Percentiles rank a stretch among this genome's conserved stretches.
Conservation (phyloP, 2,797 vertebrate genomes). For the Semaprochilodus insignis region DNA sequence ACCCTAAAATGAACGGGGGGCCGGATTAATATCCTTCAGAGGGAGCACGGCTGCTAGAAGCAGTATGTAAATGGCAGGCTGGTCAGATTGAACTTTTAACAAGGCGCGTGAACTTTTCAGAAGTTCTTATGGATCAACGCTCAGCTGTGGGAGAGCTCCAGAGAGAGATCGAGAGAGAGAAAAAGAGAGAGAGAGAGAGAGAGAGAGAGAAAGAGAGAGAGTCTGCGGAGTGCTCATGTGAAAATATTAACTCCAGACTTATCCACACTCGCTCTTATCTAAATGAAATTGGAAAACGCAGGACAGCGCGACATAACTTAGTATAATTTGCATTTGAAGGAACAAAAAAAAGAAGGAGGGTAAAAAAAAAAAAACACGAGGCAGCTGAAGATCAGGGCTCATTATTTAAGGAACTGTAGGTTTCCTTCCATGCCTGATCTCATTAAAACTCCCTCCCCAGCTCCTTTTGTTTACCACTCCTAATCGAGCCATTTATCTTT, state of each 20-base stretch:
- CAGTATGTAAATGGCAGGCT: slow-evolving; percentile 59
- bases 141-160: slow-evolving; percentile 63
- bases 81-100: slow-evolving; percentile 76
- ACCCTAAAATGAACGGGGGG: slow-evolving; percentile 31
- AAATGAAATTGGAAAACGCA: slow-evolving; percentile 81
- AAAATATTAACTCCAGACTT: slow-evolving; percentile 80
- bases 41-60: slow-evolving; percentile 28
- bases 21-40: slow-evolving; percentile 31
- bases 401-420: slow-evolving; percentile 85
- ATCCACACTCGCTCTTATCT: slow-evolving; percentile 81
- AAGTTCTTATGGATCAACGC: slow-evolving; percentile 76
- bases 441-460: slow-evolving; percentile 78
- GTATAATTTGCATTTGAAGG: slow-evolving; percentile 79
- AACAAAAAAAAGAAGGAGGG: slow-evolving; percentile 60
- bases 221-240: slow-evolving; percentile 79
- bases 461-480: slow-evolving; percentile 81
- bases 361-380: background rate
- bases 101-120: slow-evolving; percentile 76
- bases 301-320: slow-evolving; percentile 80
- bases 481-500: slow-evolving; percentile 86
- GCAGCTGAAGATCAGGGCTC: slow-evolving; percentile 72
- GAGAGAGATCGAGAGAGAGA: slow-evolving; percentile 64
- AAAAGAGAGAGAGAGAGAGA: slow-evolving; percentile 49
- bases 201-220: slow-evolving; percentile 57
- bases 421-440: slow-evolving; percentile 81